Base-by-base conservation (phyloP, 2,888 invertebrate species). In the Tetanocera ferruginea region DNA sequence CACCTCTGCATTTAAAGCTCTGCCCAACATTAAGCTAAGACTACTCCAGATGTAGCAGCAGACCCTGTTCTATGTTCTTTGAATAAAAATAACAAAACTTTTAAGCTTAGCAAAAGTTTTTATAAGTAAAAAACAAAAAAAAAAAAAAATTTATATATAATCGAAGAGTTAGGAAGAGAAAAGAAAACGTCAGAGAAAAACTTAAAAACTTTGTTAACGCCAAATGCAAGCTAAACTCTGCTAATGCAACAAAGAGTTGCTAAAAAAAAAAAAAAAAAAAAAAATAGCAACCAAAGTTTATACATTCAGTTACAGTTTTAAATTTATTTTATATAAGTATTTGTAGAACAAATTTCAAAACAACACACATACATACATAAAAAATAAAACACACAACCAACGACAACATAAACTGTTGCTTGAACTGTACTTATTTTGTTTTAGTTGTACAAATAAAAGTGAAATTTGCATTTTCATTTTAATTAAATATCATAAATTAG, bases 391-490 rank as follows among this genome's bases (percentile, higher is more conserved):
- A n/a, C n/a, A 8, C 19, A 37, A 19, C 43, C 43, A 49, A 67
- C 37, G 11, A 8, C 28, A 23, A 43, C 43, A 43, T 19, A 9
- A 19, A 43, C 23, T 67, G 66, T 37, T 66, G 66, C 19, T 66
- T 66, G 34, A 25, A 23, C 11, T 19, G 1, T 25, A 6, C 4
- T 25, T 25, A 9, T 60, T 60, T 25, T 19, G 1, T 60, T 60
- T 1, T 69, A 37, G 19, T 43, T 67, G 67, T 43, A 3, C 28
- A 51, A 51, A 69, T 28, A 69, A 69, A 69, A 69, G 51, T 23
- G 69, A 69, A 49, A 69, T 69, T 51, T 51, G 34, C 69, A 69
- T 23, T 69, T 51, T n/a, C 70, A n/a, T 72, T 72, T 72, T 57
- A 57, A 72, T 72, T 72, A 72, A 71, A 72, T 43, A 37, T 19